These are phyloP conservation scores for Oceanodroma tethys DNA, from an alignment of 2,113 vertebrate species.

Conservation along the genomic window DNA sequence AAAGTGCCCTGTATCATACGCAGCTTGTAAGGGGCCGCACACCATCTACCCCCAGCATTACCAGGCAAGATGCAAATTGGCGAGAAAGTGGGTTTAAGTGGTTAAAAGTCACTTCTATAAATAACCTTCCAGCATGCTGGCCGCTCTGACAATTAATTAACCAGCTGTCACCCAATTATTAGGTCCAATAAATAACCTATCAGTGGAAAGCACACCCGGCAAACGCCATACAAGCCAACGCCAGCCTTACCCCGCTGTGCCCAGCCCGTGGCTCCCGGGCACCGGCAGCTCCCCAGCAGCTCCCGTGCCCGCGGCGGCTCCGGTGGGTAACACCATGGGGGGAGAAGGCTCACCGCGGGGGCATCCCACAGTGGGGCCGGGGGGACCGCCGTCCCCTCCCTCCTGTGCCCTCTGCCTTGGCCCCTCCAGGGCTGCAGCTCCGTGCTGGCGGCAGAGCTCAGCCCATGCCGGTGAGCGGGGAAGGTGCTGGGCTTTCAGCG, in stretches of 20 bases:
- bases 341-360: accelerated
- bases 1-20: accelerated
- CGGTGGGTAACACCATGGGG: accelerated
- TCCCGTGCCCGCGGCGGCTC: not conserved
- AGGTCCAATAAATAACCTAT: not conserved
- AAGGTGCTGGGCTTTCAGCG: not conserved
- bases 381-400: accelerated
- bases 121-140: not conserved
- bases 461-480: accelerated
- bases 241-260: not conserved
- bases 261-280: not conserved
- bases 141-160: not conserved
- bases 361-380: accelerated
- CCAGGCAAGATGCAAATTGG: not conserved
- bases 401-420: not conserved
- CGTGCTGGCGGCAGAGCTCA: not conserved
- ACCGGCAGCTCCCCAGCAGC: not conserved
- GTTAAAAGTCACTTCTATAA: not conserved
- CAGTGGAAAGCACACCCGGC: accelerated
- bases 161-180: not conserved
- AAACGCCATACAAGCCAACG: not conserved
- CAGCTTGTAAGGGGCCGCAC: not conserved
- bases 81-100: not conserved
- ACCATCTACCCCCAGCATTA: not conserved
- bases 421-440: not conserved